These are phyloP conservation scores for Drosophila repleta DNA, from an alignment of 1,140 invertebrate species.

Conservation along the genomic window DNA sequence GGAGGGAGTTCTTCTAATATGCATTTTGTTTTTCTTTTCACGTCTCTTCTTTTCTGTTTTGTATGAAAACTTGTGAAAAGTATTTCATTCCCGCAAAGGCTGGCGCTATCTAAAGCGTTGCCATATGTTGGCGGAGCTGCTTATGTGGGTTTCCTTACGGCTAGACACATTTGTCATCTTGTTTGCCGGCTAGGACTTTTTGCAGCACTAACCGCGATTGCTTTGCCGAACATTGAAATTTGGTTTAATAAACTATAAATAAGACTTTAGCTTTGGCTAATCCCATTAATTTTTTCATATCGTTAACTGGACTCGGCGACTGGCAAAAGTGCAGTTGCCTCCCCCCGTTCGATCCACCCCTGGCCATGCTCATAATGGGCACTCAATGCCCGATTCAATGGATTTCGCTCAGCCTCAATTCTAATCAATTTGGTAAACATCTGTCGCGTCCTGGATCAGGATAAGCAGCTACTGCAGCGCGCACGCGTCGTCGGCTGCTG, in stretches of 20 bases:
- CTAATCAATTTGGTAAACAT: conserved; percentile 82
- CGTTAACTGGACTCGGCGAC: conserved; percentile 50
- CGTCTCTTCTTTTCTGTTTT: background rate
- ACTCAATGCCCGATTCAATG: conserved; percentile 61
- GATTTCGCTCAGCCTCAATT: conserved; percentile 44
- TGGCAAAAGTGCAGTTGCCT: conserved; percentile 39
- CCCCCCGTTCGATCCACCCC: background rate
- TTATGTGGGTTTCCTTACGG: conserved; percentile 18
- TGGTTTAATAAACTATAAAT: conserved; percentile 45
- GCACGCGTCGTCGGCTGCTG: conserved; percentile 63
- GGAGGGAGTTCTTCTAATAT: conserved; percentile 15
- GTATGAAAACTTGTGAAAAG: conserved; percentile 25
- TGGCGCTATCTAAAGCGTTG: conserved; percentile 55
- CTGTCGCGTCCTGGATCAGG: conserved; percentile 62
- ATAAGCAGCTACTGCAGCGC: conserved; percentile 35
- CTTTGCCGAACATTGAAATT: conserved; percentile 32
- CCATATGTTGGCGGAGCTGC: conserved; percentile 28
- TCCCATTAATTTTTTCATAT: conserved; percentile 67
- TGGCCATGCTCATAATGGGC: conserved; percentile 24
- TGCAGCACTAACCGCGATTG: conserved; percentile 56
- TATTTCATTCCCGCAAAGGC: conserved; percentile 14
- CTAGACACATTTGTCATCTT: conserved; percentile 77
- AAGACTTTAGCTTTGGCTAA: conserved; percentile 37
- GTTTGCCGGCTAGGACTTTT: conserved; percentile 10
- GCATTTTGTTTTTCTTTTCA: conserved; percentile 5